Conservation (phyloP, 2,888 invertebrate species). For the Ichneumoninae sp. region DNA sequence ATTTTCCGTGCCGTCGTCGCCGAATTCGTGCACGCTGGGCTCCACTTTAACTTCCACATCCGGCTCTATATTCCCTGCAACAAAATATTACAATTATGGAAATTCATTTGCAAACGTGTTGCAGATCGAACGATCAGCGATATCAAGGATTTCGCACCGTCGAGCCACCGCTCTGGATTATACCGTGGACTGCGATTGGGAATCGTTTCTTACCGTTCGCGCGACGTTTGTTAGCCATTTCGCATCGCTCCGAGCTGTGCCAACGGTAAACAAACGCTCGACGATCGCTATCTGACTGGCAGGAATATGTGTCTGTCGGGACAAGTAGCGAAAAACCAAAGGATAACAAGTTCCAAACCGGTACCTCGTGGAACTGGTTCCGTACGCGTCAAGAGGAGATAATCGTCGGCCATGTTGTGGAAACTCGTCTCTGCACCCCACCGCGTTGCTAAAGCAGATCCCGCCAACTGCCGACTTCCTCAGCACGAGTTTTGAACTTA, state of each 20-base stretch:
- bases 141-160: background rate
- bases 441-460: background rate
- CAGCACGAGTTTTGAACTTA: slow-evolving; percentile 66
- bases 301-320: slow-evolving; percentile 24
- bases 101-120: slow-evolving; percentile 27
- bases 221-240: slow-evolving; percentile 12
- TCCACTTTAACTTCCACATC: slow-evolving; percentile 73
- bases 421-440: background rate
- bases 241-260: background rate
- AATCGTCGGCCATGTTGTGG: slow-evolving; percentile 72
- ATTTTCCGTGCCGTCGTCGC: slow-evolving; percentile 72
- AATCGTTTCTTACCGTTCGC: slow-evolving; percentile 63
- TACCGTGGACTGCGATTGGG: background rate
- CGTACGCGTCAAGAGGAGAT: slow-evolving; percentile 71
- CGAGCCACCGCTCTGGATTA: background rate
- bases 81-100: slow-evolving; percentile 20
- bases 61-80: slow-evolving; percentile 70
- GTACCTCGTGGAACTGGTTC: slow-evolving; percentile 78
- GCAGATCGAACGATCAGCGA: background rate
- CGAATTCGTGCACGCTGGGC: slow-evolving; percentile 61
- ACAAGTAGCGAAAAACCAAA: slow-evolving; percentile 71
- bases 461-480: slow-evolving; percentile 29
- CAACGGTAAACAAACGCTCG: slow-evolving; percentile 7
- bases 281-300: slow-evolving; percentile 16
- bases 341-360: slow-evolving; percentile 79